Evolutionary conservation across 2,888 invertebrate genomes (phyloP).

Genomic region (Anthoptus insignis): DNA sequence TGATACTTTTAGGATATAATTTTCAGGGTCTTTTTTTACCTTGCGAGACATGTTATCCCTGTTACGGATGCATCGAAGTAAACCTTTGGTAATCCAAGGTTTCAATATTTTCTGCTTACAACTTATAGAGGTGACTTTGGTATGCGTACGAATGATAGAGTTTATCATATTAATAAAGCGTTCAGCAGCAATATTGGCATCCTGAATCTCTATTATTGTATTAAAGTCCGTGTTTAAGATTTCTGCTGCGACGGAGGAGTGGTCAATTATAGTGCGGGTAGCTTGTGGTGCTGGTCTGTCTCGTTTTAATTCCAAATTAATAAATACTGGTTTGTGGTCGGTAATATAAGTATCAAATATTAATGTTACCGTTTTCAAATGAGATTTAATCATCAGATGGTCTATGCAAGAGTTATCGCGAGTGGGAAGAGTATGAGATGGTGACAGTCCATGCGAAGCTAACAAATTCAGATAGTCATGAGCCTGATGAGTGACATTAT

Average conservation of each 20-base stretch:
- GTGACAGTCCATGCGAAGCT: constrained; percentile 18
- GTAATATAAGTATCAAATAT: constrained; percentile 18
- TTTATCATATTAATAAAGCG: not conserved
- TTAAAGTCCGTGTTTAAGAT: constrained; percentile 9
- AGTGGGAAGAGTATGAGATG: constrained; percentile 18
- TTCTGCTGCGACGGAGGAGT: not conserved
- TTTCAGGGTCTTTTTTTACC: constrained; percentile 28
- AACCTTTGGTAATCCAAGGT: constrained; percentile 37
- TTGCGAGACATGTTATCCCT: constrained; percentile 29
- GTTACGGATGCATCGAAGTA: constrained; percentile 30
- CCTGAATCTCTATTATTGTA: not conserved
- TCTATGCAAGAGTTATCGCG: constrained; percentile 22
- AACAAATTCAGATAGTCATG: constrained; percentile 15
- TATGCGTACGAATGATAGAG: not conserved
- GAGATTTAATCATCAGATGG: constrained; percentile 16
- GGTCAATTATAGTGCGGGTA: not conserved
- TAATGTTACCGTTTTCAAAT: not conserved
- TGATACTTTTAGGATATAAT: constrained; percentile 16
- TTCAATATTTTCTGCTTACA: constrained; percentile 23
- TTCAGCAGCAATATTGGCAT: constrained; percentile 11
- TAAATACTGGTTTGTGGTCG: constrained; percentile 18
- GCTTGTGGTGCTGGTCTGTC: not conserved
- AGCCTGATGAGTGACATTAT: not conserved
- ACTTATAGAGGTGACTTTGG: not conserved
- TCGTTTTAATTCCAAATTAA: constrained; percentile 4